Evolutionary conservation across 2,888 invertebrate species (phyloP).

Genomic region (Drosophila borealis): DNA sequence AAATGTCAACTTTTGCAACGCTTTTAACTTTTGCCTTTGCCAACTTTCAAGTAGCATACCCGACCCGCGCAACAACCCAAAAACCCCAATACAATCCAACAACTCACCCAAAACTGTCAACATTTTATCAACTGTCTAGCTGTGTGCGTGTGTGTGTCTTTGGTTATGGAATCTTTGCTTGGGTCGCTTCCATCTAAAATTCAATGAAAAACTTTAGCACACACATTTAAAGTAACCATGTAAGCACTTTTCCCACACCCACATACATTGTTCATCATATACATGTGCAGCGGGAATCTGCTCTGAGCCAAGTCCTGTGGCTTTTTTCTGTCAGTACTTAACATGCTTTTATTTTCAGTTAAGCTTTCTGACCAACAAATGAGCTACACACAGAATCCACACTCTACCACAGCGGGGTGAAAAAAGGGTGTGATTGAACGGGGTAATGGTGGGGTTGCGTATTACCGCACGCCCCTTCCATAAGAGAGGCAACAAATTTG

Average conservation of each 20-base stretch:
- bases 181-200: slow-evolving; percentile 52
- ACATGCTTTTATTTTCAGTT: slow-evolving; percentile 74
- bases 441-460: neutral
- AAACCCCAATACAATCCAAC: slow-evolving; percentile 3
- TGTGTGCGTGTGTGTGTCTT: slow-evolving; percentile 8
- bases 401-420: slow-evolving; percentile 14
- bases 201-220: slow-evolving; percentile 71
- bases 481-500: slow-evolving; percentile 29
- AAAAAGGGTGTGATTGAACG: no score
- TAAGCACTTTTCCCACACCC: slow-evolving; percentile 31
- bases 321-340: slow-evolving; percentile 45
- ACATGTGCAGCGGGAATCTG: slow-evolving; percentile 5
- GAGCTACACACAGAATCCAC: slow-evolving; percentile 43
- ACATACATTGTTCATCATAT: neutral
- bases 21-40: slow-evolving; percentile 60
- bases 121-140: slow-evolving; percentile 71
- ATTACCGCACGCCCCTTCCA: neutral
- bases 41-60: slow-evolving; percentile 45
- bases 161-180: slow-evolving; percentile 53
- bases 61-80: neutral
- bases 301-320: slow-evolving; percentile 50
- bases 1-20: slow-evolving; percentile 45
- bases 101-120: slow-evolving; percentile 71
- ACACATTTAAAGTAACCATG: slow-evolving; percentile 54
- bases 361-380: slow-evolving; percentile 73